These are phyloP conservation scores for Chascanopsetta lugubris DNA, from an alignment of 2,113 vertebrate species.

Conservation along the genomic window DNA sequence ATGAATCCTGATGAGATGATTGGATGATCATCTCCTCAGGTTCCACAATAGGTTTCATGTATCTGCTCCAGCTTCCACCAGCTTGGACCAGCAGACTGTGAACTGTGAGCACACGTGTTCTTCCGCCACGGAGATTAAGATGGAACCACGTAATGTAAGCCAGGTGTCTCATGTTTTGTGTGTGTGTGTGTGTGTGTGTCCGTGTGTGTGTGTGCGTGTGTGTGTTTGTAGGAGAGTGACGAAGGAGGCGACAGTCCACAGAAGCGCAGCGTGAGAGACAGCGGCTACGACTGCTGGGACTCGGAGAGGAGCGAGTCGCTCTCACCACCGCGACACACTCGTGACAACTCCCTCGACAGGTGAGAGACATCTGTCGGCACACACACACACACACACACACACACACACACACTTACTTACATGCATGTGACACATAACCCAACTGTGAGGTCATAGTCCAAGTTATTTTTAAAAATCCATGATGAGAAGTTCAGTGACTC, in stretches of 20 bases:
- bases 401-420: not conserved
- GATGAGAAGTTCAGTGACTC: too few species aligned
- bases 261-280: conserved; percentile 92
- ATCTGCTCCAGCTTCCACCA: not conserved
- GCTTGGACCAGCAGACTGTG: not conserved
- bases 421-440: too few species aligned
- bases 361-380: conserved; percentile 47
- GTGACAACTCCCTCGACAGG: conserved; percentile 90
- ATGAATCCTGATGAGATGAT: too few species aligned
- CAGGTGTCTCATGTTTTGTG: too few species aligned
- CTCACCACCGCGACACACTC: conserved; percentile 90
- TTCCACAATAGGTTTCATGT: too few species aligned
- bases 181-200: conserved; percentile 25
- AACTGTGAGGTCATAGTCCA: too few species aligned
- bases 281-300: conserved; percentile 98
- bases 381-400: conserved; percentile 3
- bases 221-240: conserved; percentile 73
- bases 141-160: not conserved
- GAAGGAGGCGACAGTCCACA: conserved; percentile 86
- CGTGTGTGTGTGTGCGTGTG: conserved; percentile 57
- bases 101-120: not conserved
- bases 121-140: not conserved
- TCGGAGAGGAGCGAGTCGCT: conserved; percentile 95
- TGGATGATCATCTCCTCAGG: too few species aligned
- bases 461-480: too few species aligned